These are phyloP conservation scores for Limanda limanda DNA, from an alignment of 2,113 vertebrate genomes.

Conservation along the genomic window DNA sequence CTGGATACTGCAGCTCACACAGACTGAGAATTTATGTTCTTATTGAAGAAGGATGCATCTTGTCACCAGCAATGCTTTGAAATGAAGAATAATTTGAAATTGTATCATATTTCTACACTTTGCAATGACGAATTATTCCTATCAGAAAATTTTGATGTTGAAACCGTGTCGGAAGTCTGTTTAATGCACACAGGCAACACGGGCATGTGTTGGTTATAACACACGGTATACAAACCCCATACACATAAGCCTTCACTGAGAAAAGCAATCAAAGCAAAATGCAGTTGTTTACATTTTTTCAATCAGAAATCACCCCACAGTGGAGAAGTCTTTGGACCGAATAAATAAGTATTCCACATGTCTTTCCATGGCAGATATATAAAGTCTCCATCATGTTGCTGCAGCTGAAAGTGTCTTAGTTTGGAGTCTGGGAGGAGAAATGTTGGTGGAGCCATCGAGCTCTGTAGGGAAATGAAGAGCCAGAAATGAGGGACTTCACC, in stretches of 20 bases:
- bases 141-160: too few relatives aligned
- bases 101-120: too few relatives aligned
- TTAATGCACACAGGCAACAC: too few relatives aligned
- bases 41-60: too few relatives aligned
- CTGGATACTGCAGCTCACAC: too few relatives aligned
- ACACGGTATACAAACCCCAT: constrained; percentile 7
- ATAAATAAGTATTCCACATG: constrained; percentile 27
- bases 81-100: too few relatives aligned
- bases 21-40: too few relatives aligned
- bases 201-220: constrained; percentile 13
- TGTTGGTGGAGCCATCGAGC: constrained; percentile 17
- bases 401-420: background rate
- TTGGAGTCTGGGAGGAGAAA: constrained; percentile 21
- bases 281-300: constrained; percentile 28
- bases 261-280: background rate
- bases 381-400: constrained; percentile 18
- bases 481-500: constrained; percentile 16
- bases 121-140: too few relatives aligned
- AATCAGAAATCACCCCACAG: background rate
- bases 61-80: too few relatives aligned
- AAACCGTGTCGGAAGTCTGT: too few relatives aligned
- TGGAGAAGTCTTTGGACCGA: background rate
- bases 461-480: constrained; percentile 37
- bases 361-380: constrained; percentile 22
- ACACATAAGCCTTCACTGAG: background rate